Conservation (phyloP, 2,113 vertebrate species). For the Columbina picui region DNA sequence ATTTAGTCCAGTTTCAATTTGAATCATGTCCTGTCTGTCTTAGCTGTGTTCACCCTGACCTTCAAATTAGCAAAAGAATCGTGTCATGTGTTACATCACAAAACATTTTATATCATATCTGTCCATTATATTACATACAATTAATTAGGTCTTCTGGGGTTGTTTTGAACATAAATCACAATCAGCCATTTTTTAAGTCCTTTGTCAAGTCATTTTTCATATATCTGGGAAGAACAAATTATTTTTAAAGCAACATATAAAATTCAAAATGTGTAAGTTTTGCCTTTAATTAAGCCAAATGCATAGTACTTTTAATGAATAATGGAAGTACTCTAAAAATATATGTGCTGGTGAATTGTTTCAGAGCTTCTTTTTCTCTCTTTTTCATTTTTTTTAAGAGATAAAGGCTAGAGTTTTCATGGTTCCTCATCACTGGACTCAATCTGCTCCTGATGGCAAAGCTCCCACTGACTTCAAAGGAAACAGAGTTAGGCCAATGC, state of each 20-base stretch:
- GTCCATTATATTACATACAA: not conserved
- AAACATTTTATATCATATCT: not conserved
- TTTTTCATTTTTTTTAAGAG: not conserved
- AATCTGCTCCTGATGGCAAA: not conserved
- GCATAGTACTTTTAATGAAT: not conserved
- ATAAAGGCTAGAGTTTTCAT: not conserved
- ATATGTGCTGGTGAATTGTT: not conserved
- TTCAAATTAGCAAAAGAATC: not conserved
- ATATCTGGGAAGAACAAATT: not conserved
- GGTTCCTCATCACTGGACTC: not conserved
- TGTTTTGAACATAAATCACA: not conserved
- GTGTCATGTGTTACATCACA: not conserved
- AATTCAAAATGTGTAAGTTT: not conserved
- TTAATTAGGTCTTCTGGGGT: not conserved
- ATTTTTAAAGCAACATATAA: not conserved
- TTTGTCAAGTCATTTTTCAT: too few species aligned
- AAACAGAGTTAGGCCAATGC: not conserved
- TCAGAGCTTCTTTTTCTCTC: not conserved
- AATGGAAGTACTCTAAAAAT: not conserved
- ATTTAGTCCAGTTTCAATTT: not conserved
- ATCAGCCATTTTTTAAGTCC: not conserved
- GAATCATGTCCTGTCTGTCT: not conserved
- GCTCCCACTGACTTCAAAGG: not conserved
- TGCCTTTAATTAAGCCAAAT: not conserved
- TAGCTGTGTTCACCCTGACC: not conserved